These are phyloP conservation scores for Pelecanoides urinatrix DNA, from an alignment of 2,113 vertebrate genomes.

Conservation along the genomic window DNA sequence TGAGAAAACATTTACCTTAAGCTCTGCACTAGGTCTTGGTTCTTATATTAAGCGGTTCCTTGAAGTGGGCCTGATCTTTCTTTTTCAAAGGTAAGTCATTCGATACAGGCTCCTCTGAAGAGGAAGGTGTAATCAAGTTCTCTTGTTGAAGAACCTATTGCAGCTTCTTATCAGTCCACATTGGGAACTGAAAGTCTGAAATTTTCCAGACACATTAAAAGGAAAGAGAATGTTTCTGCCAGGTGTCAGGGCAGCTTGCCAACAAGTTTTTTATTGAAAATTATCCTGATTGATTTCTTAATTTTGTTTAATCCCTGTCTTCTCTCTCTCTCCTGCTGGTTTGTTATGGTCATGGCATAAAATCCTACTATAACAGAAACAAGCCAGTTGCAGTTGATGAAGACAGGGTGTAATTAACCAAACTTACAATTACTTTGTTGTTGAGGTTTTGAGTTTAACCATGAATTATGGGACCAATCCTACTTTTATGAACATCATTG, in stretches of 20 bases:
- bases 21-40: background rate
- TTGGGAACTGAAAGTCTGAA: background rate
- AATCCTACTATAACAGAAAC: background rate
- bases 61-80: background rate
- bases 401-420: background rate
- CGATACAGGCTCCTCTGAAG: background rate
- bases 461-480: background rate
- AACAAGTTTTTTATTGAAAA: background rate
- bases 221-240: background rate
- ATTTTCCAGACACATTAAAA: background rate
- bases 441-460: background rate
- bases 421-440: background rate
- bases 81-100: background rate
- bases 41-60: background rate
- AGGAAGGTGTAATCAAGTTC: background rate
- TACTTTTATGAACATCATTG: conserved; percentile 2
- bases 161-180: background rate
- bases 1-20: background rate
- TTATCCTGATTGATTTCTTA: background rate
- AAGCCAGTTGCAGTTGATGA: background rate
- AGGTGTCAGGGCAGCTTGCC: background rate
- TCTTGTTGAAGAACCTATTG: background rate
- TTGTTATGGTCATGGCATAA: background rate
- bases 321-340: background rate
- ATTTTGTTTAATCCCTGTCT: background rate